A percentile compares a stretch with the other conserved stretches of the same genome.
Conservation (phyloP, 2,797 vertebrate genomes). For the Sebastes itinus region DNA sequence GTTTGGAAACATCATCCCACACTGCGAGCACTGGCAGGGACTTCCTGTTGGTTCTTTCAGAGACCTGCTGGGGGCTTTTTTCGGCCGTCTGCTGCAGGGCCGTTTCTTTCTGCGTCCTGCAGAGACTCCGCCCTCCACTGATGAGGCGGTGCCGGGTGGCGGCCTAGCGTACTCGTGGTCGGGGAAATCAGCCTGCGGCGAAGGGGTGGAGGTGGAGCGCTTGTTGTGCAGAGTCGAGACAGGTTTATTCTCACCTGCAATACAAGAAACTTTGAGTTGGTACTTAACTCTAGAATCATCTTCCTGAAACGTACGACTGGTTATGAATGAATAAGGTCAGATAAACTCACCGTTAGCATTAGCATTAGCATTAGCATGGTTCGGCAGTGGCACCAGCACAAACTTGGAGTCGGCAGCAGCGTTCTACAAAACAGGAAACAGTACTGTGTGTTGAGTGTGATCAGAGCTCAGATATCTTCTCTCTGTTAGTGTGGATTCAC, state of each 20-base stretch:
- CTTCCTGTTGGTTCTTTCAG: not conserved
- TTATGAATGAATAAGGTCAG: not conserved
- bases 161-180: conserved; percentile 54
- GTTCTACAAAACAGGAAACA: conserved; percentile 23
- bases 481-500: not conserved
- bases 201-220: not conserved
- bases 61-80: accelerated
- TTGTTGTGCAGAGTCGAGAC: no score
- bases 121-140: accelerated
- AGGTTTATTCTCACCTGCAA: conserved; percentile 17
- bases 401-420: not conserved
- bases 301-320: not conserved
- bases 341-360: conserved; percentile 1
- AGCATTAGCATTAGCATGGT: not conserved
- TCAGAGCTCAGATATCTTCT: not conserved
- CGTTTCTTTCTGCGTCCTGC: not conserved
- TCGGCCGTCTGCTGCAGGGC: not conserved
- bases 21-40: conserved; percentile 13
- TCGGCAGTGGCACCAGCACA: conserved; percentile 11
- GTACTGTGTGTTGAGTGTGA: not conserved
- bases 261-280: not conserved
- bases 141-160: accelerated
- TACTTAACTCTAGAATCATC: not conserved
- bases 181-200: not conserved
- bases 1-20: conserved; percentile 55